Percentiles rank a stretch among this genome's conserved stretches.
Conservation (phyloP, 2,888 invertebrate species). For the Heliconius aoede region DNA sequence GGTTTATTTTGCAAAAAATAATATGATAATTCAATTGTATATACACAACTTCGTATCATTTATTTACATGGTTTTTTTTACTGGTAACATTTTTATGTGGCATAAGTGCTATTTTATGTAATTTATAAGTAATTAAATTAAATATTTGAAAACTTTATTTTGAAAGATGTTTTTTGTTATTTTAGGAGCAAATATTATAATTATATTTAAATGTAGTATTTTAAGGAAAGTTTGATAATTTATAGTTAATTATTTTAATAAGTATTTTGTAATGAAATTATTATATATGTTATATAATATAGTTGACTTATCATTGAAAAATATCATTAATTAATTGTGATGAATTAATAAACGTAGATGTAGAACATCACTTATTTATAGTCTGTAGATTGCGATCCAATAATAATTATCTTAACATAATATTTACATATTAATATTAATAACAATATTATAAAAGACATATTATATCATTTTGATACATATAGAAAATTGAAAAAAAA, state of each 20-base stretch:
- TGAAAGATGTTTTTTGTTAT: too few species aligned
- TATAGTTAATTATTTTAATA: background rate
- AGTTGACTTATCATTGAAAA: background rate
- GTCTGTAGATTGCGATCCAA: background rate
- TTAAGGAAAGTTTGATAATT: background rate
- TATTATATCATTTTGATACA: conserved; percentile 20
- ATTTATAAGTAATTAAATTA: too few species aligned
- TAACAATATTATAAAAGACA: conserved; percentile 15
- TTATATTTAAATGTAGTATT: background rate
- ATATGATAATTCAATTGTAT: conserved; percentile 1
- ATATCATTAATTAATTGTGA: conserved; percentile 8
- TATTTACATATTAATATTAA: background rate
- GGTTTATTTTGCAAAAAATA: too few species aligned
- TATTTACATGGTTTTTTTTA: background rate
- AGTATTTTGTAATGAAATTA: background rate
- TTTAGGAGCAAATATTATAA: too few species aligned
- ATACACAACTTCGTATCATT: background rate
- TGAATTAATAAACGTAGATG: conserved; percentile 16
- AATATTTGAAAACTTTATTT: too few species aligned
- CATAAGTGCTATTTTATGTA: background rate
- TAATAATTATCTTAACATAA: conserved; percentile 4
- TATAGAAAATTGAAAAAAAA: conserved; percentile 28
- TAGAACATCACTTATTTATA: conserved; percentile 14
- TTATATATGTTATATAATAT: background rate
- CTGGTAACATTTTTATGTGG: background rate